A percentile compares a stretch with the other conserved stretches of the same genome.
Evolutionary conservation across 2,888 invertebrate species (phyloP).

Genomic region (Agrotis segetum): DNA sequence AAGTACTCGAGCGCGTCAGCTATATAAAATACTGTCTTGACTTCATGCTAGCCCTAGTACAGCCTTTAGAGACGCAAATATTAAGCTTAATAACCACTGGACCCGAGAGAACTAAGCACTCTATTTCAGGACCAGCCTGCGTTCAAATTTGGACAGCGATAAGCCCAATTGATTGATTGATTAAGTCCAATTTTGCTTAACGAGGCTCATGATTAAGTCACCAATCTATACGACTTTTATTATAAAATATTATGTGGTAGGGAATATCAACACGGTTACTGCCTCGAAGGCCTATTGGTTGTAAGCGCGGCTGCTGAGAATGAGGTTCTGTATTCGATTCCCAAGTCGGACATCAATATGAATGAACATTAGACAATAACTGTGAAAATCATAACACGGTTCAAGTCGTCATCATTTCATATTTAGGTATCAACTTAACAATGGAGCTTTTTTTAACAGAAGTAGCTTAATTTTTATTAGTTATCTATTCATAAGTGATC

Average conservation of each 20-base stretch:
- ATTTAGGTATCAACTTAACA: not conserved
- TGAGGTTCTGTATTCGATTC: too few species aligned
- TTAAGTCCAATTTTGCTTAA: constrained; percentile 28
- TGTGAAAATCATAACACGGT: too few species aligned
- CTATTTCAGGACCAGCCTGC: constrained; percentile 22
- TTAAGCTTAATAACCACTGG: constrained; percentile 3
- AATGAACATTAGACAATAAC: too few species aligned
- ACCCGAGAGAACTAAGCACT: not conserved
- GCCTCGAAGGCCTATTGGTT: too few species aligned
- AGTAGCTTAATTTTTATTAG: not conserved
- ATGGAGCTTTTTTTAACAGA: not conserved
- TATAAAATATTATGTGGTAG: too few species aligned
- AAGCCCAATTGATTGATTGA: constrained; percentile 49
- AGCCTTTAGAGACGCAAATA: not conserved
- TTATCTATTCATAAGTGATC: not conserved
- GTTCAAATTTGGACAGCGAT: constrained; percentile 30
- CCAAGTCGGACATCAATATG: too few species aligned
- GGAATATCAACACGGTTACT: too few species aligned
- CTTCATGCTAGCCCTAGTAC: not conserved
- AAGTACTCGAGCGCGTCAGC: too few species aligned
- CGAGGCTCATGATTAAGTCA: constrained; percentile 15
- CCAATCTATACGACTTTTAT: not conserved
- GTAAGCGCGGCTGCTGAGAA: too few species aligned
- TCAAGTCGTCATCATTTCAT: not conserved
- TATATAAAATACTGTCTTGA: too few species aligned